Evolutionary conservation across 2,888 invertebrate species (phyloP).

Genomic region (Galerucella calmariensis): DNA sequence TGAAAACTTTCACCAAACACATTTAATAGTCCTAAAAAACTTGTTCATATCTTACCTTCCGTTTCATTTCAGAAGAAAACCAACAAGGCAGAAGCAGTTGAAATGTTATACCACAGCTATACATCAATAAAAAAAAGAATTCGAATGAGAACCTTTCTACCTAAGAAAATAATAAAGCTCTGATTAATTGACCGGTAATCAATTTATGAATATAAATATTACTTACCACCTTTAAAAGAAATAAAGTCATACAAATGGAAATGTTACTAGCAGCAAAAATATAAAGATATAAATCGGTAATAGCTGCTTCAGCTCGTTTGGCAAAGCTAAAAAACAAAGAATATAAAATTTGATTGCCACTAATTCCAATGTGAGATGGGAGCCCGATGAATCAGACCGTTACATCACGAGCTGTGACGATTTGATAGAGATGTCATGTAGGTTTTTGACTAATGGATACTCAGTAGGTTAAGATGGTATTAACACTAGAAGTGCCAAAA

Average conservation of each 20-base stretch:
- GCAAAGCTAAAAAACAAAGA: constrained; percentile 40
- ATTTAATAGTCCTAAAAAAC: too few species aligned
- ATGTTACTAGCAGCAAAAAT: constrained; percentile 42
- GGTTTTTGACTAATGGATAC: too few species aligned
- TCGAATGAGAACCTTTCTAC: constrained; percentile 39
- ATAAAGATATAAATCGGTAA: constrained; percentile 43
- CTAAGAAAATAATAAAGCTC: constrained; percentile 33
- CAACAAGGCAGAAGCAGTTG: constrained; percentile 46
- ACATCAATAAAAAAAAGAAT: constrained; percentile 38
- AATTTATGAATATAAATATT: neutral
- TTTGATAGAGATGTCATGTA: too few species aligned
- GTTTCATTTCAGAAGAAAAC: constrained; percentile 46
- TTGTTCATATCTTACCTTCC: constrained; percentile 35
- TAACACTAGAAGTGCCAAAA: too few species aligned
- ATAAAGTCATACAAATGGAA: constrained; percentile 46
- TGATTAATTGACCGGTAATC: neutral
- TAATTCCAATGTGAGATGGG: too few species aligned
- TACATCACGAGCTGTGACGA: too few species aligned
- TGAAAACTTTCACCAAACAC: too few species aligned
- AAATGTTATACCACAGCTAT: constrained; percentile 33
- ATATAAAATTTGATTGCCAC: too few species aligned
- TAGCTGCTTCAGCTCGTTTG: constrained; percentile 13
- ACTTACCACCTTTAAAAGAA: constrained; percentile 47
- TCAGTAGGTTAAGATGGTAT: too few species aligned
- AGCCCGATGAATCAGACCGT: too few species aligned